Evolutionary conservation across 2,888 invertebrate genomes (phyloP), one percentile per base, ranked within the genome.

Genomic region (Philaethria dido): DNA sequence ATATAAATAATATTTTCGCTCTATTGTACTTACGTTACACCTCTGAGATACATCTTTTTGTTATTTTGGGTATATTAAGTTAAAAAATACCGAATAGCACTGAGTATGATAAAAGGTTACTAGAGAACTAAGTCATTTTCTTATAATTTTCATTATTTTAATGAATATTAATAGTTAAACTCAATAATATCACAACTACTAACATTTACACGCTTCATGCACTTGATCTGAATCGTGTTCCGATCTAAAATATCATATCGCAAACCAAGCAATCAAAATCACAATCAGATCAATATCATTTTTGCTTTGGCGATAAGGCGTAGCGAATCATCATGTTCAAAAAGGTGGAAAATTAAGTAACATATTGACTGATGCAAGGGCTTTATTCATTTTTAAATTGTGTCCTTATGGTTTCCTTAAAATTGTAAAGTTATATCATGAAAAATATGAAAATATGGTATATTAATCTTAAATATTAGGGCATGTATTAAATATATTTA

Each of bases 281-380:
- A 57, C 25, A 57, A 42, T 42, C 25, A 42, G 42, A 57, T 57
- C 57, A 42, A 57, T 57, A 57, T 57, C 57, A 57, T 42, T 42
- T 42, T 57, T 22, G 42, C 42, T 57, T 57, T 39, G 22, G 57
- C 22, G 42, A 57, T 57, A 57, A 39, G n/a, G 39, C 20, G 36
- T 39, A 18, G 13, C 20, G 39, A 55, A 55, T 39, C 8, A 22
- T 55, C 8, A 22, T 55, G 39, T 39, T 55, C 20, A 39, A 20
- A 39, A 20, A 55, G 39, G 39, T 39, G 55, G 55, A 55, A 55
- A 55, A 55, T 39, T 55, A 20, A 42, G 22, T 42, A 22, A 4
- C 36, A n/a, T 11, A n/a, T 14, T 13, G 55, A 14, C 36, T 4
- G n/a, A 9, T 8, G n/a, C 2, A n/a, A 50, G 16, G 6, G 25